Evolutionary conservation across 2,113 vertebrate genomes (phyloP).

Genomic region (Percopsis transmontana): DNA sequence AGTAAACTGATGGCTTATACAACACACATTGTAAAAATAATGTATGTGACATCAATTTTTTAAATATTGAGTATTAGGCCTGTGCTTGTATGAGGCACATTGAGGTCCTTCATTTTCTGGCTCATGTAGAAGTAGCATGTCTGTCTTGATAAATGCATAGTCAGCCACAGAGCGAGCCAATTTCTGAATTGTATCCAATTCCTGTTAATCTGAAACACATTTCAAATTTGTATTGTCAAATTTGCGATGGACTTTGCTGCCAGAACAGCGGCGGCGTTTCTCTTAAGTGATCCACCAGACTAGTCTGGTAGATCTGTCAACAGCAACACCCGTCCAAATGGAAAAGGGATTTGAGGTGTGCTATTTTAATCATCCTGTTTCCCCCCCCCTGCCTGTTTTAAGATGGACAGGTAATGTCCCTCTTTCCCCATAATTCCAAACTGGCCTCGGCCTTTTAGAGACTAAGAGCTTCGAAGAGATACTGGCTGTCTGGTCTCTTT

Average conservation of each 20-base stretch:
- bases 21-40: no score
- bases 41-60: no score
- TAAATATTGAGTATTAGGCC: no score
- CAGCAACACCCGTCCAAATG: conserved; percentile 44
- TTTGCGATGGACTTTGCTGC: conserved; percentile 25
- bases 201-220: no score
- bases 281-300: conserved; percentile 53
- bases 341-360: conserved; percentile 51
- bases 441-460: conserved; percentile 12
- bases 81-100: no score
- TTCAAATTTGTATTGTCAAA: not conserved
- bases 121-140: no score
- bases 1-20: no score
- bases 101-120: conserved; percentile 8
- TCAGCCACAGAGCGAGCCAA: not conserved
- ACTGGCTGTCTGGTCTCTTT: not conserved
- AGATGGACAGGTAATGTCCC: not conserved
- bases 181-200: conserved; percentile 3
- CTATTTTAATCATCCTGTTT: conserved; percentile 12
- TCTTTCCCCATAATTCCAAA: not conserved
- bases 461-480: not conserved
- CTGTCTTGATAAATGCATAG: conserved; percentile 4
- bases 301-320: conserved; percentile 40
- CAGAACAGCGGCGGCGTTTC: conserved; percentile 25
- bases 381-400: conserved; percentile 26